A percentile compares a stretch with the other conserved stretches of the same genome.
These are phyloP conservation scores for Nipponia nippon DNA, from an alignment of 2,113 vertebrate species.

Conservation along the genomic window DNA sequence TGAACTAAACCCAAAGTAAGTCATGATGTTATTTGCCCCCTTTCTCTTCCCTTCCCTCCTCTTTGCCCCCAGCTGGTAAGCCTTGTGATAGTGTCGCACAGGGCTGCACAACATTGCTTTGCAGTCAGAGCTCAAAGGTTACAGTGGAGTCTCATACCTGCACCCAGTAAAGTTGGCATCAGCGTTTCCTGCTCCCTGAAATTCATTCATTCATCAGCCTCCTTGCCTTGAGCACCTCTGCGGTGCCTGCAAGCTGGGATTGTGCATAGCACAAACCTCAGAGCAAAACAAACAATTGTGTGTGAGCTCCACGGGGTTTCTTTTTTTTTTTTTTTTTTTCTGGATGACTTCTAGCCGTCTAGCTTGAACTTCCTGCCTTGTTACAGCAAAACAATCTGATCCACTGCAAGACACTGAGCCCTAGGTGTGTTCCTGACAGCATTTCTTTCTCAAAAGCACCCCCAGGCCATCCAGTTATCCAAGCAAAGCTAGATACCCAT, in stretches of 20 bases:
- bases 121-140: constrained; percentile 37
- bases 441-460: not conserved
- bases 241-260: not conserved
- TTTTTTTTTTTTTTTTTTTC: not conserved
- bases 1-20: constrained; percentile 63
- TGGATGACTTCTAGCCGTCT: not conserved
- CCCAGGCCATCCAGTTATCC: not conserved
- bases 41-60: constrained; percentile 14
- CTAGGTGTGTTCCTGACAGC: not conserved
- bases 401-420: not conserved
- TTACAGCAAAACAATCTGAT: not conserved
- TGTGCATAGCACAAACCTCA: not conserved
- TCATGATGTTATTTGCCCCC: constrained; percentile 29
- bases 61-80: not conserved
- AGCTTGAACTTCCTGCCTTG: constrained; percentile 14
- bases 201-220: not conserved
- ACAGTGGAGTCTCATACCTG: not conserved
- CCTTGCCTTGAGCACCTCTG: not conserved
- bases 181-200: not conserved
- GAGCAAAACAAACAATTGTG: not conserved
- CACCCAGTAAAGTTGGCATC: not conserved
- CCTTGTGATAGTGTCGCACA: not conserved
- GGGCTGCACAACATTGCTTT: not conserved
- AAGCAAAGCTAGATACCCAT: not conserved
- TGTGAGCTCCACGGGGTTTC: not conserved